Evolutionary conservation across 1,140 invertebrate genomes (phyloP), one percentile per base, ranked within the genome.

Genomic region (Akabosia matsudoensis): DNA sequence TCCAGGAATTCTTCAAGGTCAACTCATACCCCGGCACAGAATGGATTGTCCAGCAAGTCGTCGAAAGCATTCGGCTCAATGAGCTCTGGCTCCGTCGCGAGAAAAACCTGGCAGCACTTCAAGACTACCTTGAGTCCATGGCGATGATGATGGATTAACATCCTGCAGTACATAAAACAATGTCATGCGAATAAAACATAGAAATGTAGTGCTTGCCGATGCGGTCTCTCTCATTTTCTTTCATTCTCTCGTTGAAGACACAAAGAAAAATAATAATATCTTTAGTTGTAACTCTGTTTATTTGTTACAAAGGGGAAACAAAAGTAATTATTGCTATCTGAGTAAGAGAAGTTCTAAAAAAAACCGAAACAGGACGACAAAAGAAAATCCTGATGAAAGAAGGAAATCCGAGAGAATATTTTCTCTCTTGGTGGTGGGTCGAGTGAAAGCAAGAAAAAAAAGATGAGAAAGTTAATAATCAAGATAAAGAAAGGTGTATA

Each of bases 1-100:
- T 72, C 22, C 33, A 34, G 45, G 70, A 72, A 34, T 72, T 45
- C 45, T 72, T 72, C 70, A 72, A 72, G 45, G 24, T 1, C 30
- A 72, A 72, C 33, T 13, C 26, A 1, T 72, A 22, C 24, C 70
- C 70, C 18, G 70, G 70, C 7, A 72, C 70, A 7, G 70, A 72
- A 28, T 26, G 70, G 37, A 34, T 34, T 2, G 2, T 72, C 30
- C 70, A 72, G 22, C 37, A 45, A 22, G 28, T 34, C 14, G 14
- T 22, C 1, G 70, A 72, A 45, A 72, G 37, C 24, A 72, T 72
- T 45, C 7, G 24, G 7, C 14, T 51, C 33, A 72, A 72, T 45
- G 37, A 45, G 37, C 1, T 4, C 3, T 72, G 33, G 70, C n/a
- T 72, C 2, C 10, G 24, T 3, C 33, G 70, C 1, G 70, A 72